A percentile compares a stretch with the other conserved stretches of the same genome.
Conservation (phyloP, 2,797 vertebrate species). For the Anabas testudineus region DNA sequence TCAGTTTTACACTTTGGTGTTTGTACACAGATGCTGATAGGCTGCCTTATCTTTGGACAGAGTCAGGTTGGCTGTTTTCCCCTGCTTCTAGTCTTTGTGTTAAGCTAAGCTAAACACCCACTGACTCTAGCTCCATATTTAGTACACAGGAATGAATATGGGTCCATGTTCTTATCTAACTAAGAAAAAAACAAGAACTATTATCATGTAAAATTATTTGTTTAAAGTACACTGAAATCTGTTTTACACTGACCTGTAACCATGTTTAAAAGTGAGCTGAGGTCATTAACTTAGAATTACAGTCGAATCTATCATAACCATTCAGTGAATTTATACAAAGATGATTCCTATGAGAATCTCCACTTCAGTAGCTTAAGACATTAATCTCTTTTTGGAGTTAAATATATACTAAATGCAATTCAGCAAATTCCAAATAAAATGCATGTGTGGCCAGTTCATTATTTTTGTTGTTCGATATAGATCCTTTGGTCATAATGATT, state of each 20-base stretch:
- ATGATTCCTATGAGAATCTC: constrained; percentile 8
- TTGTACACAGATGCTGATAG: neutral
- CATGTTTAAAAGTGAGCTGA: neutral
- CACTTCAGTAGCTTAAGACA: neutral
- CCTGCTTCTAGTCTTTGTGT: too few species aligned
- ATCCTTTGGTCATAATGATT: constrained; percentile 45
- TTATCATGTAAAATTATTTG: neutral
- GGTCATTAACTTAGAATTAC: too few species aligned
- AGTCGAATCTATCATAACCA: neutral
- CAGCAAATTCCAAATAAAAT: constrained; percentile 13
- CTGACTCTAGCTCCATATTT: too few species aligned
- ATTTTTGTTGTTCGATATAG: constrained; percentile 38
- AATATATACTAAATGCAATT: constrained; percentile 13
- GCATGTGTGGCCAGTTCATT: constrained; percentile 30
- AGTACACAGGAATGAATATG: too few species aligned
- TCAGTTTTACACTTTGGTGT: too few species aligned
- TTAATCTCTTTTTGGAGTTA: constrained; percentile 24
- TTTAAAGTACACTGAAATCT: neutral
- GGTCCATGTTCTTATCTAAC: neutral
- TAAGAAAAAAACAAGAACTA: neutral
- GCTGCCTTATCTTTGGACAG: neutral
- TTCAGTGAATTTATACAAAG: constrained; percentile 1
- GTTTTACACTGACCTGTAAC: neutral
- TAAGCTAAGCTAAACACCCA: too few species aligned
- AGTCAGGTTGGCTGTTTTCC: too few species aligned